A percentile compares a stretch with the other conserved stretches of the same genome.
These are phyloP conservation scores for Girardinichthys multiradiatus DNA, from an alignment of 2,113 vertebrate genomes.

Conservation along the genomic window DNA sequence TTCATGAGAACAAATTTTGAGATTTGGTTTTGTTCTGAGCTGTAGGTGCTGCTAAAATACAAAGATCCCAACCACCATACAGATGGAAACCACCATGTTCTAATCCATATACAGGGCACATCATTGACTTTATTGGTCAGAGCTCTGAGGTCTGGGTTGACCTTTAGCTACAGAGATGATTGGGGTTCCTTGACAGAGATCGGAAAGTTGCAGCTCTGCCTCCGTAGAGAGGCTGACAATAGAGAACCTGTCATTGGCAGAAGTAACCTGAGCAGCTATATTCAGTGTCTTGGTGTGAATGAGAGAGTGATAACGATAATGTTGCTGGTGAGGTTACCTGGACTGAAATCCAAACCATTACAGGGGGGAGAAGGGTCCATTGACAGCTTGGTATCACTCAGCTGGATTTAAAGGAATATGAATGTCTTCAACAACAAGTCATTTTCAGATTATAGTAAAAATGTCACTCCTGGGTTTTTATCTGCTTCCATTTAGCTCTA, in stretches of 20 bases:
- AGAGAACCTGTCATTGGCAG: slow-evolving; percentile 37
- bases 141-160: neutral
- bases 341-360: slow-evolving; percentile 69
- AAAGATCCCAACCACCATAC: neutral
- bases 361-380: slow-evolving; percentile 28
- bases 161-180: neutral
- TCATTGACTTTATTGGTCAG: neutral
- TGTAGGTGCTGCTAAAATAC: too few relatives aligned
- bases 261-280: slow-evolving; percentile 76
- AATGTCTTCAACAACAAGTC: slow-evolving; percentile 21
- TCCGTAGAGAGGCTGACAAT: slow-evolving; percentile 48
- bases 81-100: neutral
- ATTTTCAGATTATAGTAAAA: slow-evolving; percentile 14
- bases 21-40: neutral
- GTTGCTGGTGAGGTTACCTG: slow-evolving; percentile 48
- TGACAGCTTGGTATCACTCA: slow-evolving; percentile 50
- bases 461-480: neutral
- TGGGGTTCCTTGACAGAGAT: slow-evolving; percentile 27
- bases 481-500: neutral
- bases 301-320: slow-evolving; percentile 57
- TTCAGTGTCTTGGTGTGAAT: slow-evolving; percentile 74
- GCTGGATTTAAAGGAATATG: slow-evolving; percentile 43
- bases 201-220: slow-evolving; percentile 43
- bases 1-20: neutral
- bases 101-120: neutral